phyloP scores from a whole-genome alignment of 2,113 vertebrate species.

The Plecturocebus donacophilus region DNA sequence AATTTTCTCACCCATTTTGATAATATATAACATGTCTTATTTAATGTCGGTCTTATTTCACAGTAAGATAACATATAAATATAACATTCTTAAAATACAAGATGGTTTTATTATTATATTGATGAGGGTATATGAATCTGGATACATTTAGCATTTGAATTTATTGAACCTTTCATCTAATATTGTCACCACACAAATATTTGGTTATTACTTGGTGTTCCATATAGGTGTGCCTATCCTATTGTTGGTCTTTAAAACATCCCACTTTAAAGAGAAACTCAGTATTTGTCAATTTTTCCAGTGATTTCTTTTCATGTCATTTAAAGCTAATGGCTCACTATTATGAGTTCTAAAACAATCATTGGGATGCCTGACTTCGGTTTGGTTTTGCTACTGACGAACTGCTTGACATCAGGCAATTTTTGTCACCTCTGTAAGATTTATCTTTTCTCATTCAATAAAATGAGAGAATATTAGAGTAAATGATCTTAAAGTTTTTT shows the following conservation, averaged over 20 bases:
- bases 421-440: slow-evolving; percentile 34
- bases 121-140: background rate
- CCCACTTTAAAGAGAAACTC: background rate
- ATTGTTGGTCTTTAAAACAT: background rate
- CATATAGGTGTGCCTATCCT: background rate
- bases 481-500: background rate
- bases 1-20: background rate
- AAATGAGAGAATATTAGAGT: slow-evolving; percentile 38
- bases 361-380: background rate
- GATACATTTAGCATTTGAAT: background rate
- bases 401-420: background rate
- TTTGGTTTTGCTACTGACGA: background rate
- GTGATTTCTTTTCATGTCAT: background rate
- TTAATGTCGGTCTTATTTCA: background rate
- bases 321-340: background rate
- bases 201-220: background rate
- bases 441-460: background rate
- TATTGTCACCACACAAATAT: background rate
- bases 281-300: background rate
- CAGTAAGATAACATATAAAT: background rate
- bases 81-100: background rate
- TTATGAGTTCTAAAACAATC: background rate
- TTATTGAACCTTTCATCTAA: background rate
- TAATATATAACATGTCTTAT: background rate
- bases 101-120: background rate